Evolutionary conservation across 2,797 vertebrate genomes (phyloP), one percentile per base, ranked within the genome.

Genomic region (Vireo griseus): DNA sequence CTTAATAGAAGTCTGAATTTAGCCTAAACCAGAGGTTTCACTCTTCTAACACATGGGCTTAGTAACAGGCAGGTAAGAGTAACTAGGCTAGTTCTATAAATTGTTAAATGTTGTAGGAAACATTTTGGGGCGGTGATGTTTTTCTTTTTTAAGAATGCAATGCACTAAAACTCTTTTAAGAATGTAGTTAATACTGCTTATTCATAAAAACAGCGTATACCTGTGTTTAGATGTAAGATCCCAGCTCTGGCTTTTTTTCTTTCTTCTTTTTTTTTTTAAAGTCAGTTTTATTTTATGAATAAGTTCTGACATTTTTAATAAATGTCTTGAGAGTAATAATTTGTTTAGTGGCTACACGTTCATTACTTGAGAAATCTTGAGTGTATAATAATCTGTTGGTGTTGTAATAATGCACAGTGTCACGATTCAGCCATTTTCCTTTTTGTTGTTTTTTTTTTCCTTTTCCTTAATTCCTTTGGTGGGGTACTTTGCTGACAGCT

Each of bases 161-260:
- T 98, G 98, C 98, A 98, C 98, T 98, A 98, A 98, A 98, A 98
- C 97, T 97, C 97, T 99, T 98, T 97, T 97, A 98, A 98, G 98
- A 99, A 99, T 98, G 98, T 99, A 98, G 98, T 98, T 97, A 98
- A 96, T 98, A 98, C 97, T 98, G 97, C 97, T 97, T 98, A 98
- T 98, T 98, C 98, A 96, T 98, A 96, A 98, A 92, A 95, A 97
- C 95, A 97, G 97, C 98, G 92, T 98, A 98, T 96, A 94, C 95
- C 95, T 97, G 97, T 98, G 97, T 98, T 97, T 97, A 97, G 97
- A 97, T 97, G 94, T 97, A 97, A 97, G 96, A 97, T 97, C 90
- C 90, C 91, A 96, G 97, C 97, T 97, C 96, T 97, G 97, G 96
- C 96, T 97, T 97, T 96, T 54, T 81, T 94, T 48, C 31, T 77